These are phyloP conservation scores for Diorhabda elongata DNA, from an alignment of 1,140 invertebrate genomes.

Conservation along the genomic window DNA sequence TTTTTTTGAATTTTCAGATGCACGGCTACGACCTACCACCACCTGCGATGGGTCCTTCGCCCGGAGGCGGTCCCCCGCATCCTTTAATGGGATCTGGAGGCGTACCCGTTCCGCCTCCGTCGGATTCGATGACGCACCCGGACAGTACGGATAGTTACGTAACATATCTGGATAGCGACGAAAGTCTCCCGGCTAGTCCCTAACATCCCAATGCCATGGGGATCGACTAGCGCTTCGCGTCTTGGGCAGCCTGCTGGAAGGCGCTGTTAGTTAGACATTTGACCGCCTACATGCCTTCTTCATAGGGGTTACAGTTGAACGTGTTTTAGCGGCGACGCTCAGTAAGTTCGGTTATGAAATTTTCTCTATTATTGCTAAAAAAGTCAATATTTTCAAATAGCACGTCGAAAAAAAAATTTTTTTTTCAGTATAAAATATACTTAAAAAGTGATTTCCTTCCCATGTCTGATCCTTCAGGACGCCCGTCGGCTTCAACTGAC, in stretches of 20 bases:
- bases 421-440: no score
- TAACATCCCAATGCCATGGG: constrained; percentile 45
- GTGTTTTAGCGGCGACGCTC: no score
- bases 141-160: constrained; percentile 85
- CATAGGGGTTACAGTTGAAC: not conserved
- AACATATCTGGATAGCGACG: constrained; percentile 84
- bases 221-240: constrained; percentile 13
- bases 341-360: no score
- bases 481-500: no score
- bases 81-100: constrained; percentile 25
- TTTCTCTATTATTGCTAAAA: no score
- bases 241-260: constrained; percentile 13
- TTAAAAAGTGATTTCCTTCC: no score
- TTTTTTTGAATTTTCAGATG: constrained; percentile 60
- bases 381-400: no score
- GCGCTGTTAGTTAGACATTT: constrained; percentile 11
- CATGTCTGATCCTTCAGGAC: no score
- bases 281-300: constrained; percentile 1
- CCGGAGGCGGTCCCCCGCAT: constrained; percentile 46
- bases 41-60: constrained; percentile 47
- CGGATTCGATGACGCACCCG: constrained; percentile 66
- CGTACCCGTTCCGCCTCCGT: constrained; percentile 51
- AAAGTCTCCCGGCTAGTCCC: constrained; percentile 66
- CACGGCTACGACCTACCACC: constrained; percentile 79
- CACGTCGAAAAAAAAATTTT: no score